Evolutionary conservation across 1,140 invertebrate genomes (phyloP).

Genomic region (Gonatopus flavifemur): DNA sequence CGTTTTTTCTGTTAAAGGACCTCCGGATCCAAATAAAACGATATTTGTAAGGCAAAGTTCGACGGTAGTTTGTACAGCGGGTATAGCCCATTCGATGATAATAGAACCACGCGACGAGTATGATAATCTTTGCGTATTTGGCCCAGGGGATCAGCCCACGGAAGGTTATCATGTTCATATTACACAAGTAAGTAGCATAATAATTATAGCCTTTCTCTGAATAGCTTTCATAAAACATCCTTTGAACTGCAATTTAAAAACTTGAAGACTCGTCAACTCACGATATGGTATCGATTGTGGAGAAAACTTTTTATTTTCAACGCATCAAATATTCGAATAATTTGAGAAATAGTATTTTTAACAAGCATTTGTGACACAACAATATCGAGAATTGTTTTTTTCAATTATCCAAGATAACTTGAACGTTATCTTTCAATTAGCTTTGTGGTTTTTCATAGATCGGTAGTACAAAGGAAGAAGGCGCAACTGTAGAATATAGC

Average conservation of each 20-base stretch:
- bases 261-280: too few species aligned
- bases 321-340: too few species aligned
- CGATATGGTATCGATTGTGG: too few species aligned
- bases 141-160: constrained; percentile 66
- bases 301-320: too few species aligned
- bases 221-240: too few species aligned
- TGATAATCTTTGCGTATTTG: constrained; percentile 79
- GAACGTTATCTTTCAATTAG: neutral
- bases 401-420: too few species aligned
- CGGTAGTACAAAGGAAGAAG: constrained; percentile 49
- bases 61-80: constrained; percentile 81
- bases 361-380: too few species aligned
- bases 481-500: constrained; percentile 61
- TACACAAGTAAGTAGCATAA: constrained; percentile 38
- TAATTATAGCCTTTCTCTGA: too few species aligned
- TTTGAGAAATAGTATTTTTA: neutral
- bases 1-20: constrained; percentile 56
- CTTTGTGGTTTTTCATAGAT: constrained; percentile 44
- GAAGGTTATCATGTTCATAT: constrained; percentile 61
- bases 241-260: too few species aligned
- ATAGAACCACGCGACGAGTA: constrained; percentile 89
- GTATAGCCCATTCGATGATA: constrained; percentile 74
- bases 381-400: neutral
- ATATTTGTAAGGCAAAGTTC: constrained; percentile 84
- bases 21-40: constrained; percentile 81